Conservation (phyloP, 1,140 invertebrate genomes). For the Hyles euphorbiae region DNA sequence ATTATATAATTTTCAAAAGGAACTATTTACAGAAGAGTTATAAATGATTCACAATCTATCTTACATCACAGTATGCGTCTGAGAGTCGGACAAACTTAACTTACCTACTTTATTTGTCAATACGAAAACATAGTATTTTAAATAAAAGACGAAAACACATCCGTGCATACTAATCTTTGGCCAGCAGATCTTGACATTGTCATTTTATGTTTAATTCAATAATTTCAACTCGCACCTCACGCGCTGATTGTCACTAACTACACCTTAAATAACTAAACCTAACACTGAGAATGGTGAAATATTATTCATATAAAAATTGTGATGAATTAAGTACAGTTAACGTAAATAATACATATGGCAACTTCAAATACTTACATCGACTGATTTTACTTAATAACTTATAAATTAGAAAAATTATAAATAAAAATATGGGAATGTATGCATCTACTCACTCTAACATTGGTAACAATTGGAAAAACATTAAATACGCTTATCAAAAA, state of each 20-base stretch:
- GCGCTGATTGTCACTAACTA: conserved; percentile 22
- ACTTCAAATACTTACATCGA: conserved; percentile 35
- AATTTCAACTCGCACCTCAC: conserved; percentile 42
- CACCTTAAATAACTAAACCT: conserved; percentile 16
- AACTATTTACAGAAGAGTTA: conserved; percentile 42
- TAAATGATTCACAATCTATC: conserved; percentile 26
- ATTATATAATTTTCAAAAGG: conserved; percentile 14
- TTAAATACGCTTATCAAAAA: conserved; percentile 69
- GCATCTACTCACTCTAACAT: conserved; percentile 11
- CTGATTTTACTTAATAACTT: not conserved
- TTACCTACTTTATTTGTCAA: no score
- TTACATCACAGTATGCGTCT: conserved; percentile 69
- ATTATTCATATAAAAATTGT: conserved; percentile 27
- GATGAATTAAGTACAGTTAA: conserved; percentile 58
- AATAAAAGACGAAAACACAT: no score
- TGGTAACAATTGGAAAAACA: conserved; percentile 51
- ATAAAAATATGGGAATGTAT: conserved; percentile 64
- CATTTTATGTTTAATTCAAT: conserved; percentile 25
- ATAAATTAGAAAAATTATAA: conserved; percentile 2
- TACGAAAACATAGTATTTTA: no score
- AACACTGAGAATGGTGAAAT: conserved; percentile 50
- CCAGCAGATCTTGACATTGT: conserved; percentile 65
- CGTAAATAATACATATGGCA: conserved; percentile 54
- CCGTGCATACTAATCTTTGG: conserved; percentile 60
- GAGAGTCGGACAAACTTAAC: conserved; percentile 61